A percentile compares a stretch with the other conserved stretches of the same genome.
phyloP scores from a whole-genome alignment of 2,888 invertebrate species.

The Gortyna flavago region DNA sequence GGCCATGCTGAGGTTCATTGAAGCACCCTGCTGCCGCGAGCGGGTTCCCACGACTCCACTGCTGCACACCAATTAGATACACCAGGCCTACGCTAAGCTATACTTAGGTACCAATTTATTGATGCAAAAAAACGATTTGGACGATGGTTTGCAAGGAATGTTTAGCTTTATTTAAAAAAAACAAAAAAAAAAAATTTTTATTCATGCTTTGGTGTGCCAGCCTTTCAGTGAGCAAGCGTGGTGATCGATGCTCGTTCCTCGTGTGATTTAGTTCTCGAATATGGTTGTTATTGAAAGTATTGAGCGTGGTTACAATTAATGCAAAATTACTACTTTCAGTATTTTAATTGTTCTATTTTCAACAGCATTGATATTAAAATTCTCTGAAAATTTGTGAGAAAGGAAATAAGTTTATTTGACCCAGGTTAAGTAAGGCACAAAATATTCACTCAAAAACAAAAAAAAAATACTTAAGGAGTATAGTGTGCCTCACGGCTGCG shows the following conservation, averaged over 20 bases:
- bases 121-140: conserved; percentile 49
- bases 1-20: conserved; percentile 50
- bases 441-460: not conserved
- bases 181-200: not conserved
- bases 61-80: conserved; percentile 75
- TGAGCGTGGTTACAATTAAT: not conserved
- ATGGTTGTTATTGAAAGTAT: not conserved
- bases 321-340: not conserved
- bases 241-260: not conserved
- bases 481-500: not conserved
- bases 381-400: not conserved
- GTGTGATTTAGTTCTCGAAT: not conserved
- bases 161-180: conserved; percentile 43
- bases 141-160: conserved; percentile 50
- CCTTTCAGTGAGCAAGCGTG: not conserved
- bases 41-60: conserved; percentile 75
- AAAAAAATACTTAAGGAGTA: not conserved
- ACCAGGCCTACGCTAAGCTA: conserved; percentile 64
- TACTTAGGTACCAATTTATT: conserved; percentile 68
- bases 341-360: not conserved
- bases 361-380: not conserved
- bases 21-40: conserved; percentile 66
- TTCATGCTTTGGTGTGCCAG: conserved; percentile 19
- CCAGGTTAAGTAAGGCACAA: not conserved
- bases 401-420: not conserved